Conservation (phyloP, 2,888 invertebrate species). For the Pristionchus arcanus region DNA sequence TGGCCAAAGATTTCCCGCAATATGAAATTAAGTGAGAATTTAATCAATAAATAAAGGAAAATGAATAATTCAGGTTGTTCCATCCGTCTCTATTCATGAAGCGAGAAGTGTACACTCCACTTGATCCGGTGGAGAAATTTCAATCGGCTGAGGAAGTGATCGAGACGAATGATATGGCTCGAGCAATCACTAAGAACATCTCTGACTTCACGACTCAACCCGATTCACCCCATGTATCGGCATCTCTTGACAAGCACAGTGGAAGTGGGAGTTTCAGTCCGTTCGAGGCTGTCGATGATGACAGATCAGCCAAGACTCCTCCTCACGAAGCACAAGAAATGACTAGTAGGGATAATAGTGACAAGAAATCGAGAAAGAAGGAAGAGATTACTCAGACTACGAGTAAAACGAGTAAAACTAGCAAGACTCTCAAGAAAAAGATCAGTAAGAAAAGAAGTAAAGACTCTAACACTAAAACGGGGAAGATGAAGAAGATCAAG, state of each 20-base stretch:
- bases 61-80: background rate
- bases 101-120: slow-evolving; percentile 20
- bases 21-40: slow-evolving; percentile 19
- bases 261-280: slow-evolving; percentile 40
- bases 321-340: background rate
- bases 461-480: slow-evolving; percentile 3
- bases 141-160: slow-evolving; percentile 44
- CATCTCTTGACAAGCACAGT: slow-evolving; percentile 17
- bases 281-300: slow-evolving; percentile 19
- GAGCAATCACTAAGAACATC: slow-evolving; percentile 46
- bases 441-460: background rate
- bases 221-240: slow-evolving; percentile 20
- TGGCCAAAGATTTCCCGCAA: background rate
- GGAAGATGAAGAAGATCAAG: slow-evolving; percentile 21
- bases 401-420: background rate
- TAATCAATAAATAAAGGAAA: background rate
- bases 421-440: slow-evolving; percentile 4
- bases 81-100: slow-evolving; percentile 21
- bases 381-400: slow-evolving; percentile 38
- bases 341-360: background rate
- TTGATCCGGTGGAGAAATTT: slow-evolving; percentile 35
- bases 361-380: slow-evolving; percentile 9
- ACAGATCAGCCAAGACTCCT: slow-evolving; percentile 34
- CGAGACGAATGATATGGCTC: slow-evolving; percentile 40
- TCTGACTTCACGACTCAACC: slow-evolving; percentile 29